Evolutionary conservation across 1,140 invertebrate species (phyloP).

Genomic region (Drosophila virilis): DNA sequence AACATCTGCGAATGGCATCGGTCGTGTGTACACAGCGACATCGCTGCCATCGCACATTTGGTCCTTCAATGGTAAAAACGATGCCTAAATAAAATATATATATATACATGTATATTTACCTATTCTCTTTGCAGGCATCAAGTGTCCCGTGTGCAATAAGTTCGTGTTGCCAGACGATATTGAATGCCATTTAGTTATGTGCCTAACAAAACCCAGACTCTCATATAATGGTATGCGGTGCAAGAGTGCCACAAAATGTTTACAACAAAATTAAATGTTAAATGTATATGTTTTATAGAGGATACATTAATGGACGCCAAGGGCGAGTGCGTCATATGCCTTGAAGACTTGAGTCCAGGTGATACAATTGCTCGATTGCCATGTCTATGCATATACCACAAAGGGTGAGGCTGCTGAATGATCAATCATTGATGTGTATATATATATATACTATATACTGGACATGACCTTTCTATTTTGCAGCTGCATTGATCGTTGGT

Average conservation of each 20-base stretch:
- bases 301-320: slow-evolving; percentile 98
- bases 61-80: slow-evolving; percentile 93
- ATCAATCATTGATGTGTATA: slow-evolving; percentile 3
- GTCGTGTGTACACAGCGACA: slow-evolving; percentile 93
- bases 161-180: slow-evolving; percentile 98
- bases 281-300: slow-evolving; percentile 87
- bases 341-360: slow-evolving; percentile 97
- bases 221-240: slow-evolving; percentile 96
- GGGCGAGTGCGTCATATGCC: slow-evolving; percentile 99
- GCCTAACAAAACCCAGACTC: slow-evolving; percentile 98
- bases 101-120: background rate
- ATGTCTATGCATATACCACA: slow-evolving; percentile 99
- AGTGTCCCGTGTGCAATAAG: slow-evolving; percentile 99
- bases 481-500: slow-evolving; percentile 98
- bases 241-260: background rate
- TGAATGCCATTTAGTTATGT: slow-evolving; percentile 99
- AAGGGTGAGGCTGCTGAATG: slow-evolving; percentile 89
- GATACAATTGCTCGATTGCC: slow-evolving; percentile 98
- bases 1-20: slow-evolving; percentile 85
- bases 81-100: background rate
- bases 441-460: background rate
- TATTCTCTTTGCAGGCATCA: slow-evolving; percentile 89
- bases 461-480: slow-evolving; percentile 66
- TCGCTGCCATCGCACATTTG: slow-evolving; percentile 95
- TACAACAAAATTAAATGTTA: background rate